Evolutionary conservation across 2,888 invertebrate genomes (phyloP), one percentile per base, ranked within the genome.

Genomic region (Shargacucullia verbasci): DNA sequence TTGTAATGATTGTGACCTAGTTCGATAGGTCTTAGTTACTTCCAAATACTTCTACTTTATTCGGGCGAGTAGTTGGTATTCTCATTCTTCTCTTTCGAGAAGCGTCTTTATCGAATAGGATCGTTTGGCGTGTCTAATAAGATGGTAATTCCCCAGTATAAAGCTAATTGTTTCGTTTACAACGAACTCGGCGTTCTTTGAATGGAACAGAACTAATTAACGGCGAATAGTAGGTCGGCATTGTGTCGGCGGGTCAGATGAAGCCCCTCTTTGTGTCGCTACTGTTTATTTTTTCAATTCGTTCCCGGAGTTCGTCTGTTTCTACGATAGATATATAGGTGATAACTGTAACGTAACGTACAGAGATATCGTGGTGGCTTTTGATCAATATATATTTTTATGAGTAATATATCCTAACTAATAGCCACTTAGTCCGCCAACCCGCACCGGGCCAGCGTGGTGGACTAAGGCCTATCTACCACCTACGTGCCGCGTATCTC

Each of bases 231-330:
- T 89, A 81, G 85, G 85, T 81, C 86, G 86, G 84, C 79, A 86
- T 90, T 91, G 88, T 90, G 79, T 85, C 69, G 80, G 74, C 82
- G 76, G 86, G 83, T 88, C 85, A 81, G 82, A 88, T 89, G 86
- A 92, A 91, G 84, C 85, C 83, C 76, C 80, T 85, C 92, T 87
- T 92, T 93, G 90, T 92, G 72, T 81, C 75, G 79, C 70, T 76
- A 68, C 69, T 90, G 90, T 92, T 91, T 90, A 85, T 88, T 86
- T 87, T 88, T 91, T 83, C 82, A 85, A 88, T 90, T 85, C 73
- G 73, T 86, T 87, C 85, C 65, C 70, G 71, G 82, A 85, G 83
- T 70, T 60, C 47, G 70, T 78, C 70, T 70, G 62, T 68, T 77
- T 63, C 74, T 76, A 77, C 80, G 80, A 79, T 87, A 88, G 90